Evolutionary conservation across 2,888 invertebrate genomes (phyloP), one percentile per base, ranked within the genome.

Genomic region (Cataglyphis livida): DNA sequence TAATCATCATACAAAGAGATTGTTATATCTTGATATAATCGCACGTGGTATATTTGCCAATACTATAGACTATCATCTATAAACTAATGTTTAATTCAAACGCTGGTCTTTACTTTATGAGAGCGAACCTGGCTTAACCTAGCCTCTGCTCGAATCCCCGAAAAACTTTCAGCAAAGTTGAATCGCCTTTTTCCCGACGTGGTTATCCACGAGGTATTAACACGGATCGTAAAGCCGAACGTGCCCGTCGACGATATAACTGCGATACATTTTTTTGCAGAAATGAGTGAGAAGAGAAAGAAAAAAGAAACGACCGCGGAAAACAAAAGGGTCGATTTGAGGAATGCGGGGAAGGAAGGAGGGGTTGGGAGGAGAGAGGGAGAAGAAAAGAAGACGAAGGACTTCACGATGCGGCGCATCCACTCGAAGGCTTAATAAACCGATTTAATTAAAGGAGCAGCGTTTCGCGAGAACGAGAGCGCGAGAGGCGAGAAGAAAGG

Each of bases 391-490:
- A 64, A 84, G 66, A 82, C 82, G 86, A 84, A 83, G 84, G 79
- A 85, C 73, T 51, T 82, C 85, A 71, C 88, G 88, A 85, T 85
- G 84, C 86, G 84, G 83, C 78, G 90, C 90, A 89, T 91, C 85
- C 84, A 85, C 86, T 91, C 87, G 89, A 91, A 89, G 88, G 87
- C 90, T 92, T 92, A 91, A 92, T 92, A 91, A 89, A 92, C 89
- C 92, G 92, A 92, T 92, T 92, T 92, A 91, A 92, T 92, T 91
- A 92, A 92, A 91, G 88, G 90, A 87, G 89, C 87, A 87, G 85
- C 89, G 87, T 87, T 86, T 88, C 82, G 85, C 84, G 74, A 76
- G 79, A 83, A 62, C 59, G 65, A 84, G 84, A 79, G 84, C 85
- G 85, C 28, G 44, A 35, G 70, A 85, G 12, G 9, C 57, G n/a